Base-by-base conservation (phyloP, 2,797 vertebrate species). In the Diplodus puntazzo region DNA sequence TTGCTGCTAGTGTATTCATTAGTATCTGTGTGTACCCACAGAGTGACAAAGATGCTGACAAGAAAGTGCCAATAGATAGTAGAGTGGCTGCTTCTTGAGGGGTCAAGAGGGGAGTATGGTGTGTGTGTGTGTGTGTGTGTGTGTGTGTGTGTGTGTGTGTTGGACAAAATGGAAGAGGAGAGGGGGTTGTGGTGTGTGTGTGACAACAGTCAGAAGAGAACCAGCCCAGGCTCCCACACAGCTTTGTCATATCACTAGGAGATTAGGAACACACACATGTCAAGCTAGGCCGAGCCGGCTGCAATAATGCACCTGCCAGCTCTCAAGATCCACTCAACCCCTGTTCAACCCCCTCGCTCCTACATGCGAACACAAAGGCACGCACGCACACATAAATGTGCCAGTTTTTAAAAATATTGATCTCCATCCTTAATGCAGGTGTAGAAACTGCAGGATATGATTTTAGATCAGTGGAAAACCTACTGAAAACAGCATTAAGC, bases 301-400 rank as follows among this genome's bases (percentile, higher is more conserved):
- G 91, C 92, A 94, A 93, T 94, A 94, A 95, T 90, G 88, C 93
- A 95, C 93, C 94, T 95, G 94, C 94, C 91, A 91, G 84, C 89
- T 85, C 84, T 92, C 87, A 66, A 87, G 88, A 92, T 92, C 91
- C 87, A 91, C 91, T 88, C 91, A 89, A 89, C 89, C 89, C 80
- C 81, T 75, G 77, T 78, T 80, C 86, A 88, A 75, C 69, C 80
- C 57, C 57, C 84, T 79, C 69, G 72, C 83, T 65, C 63, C 65
- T 48, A 76, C 79, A 70, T 54, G 83, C 68, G 72, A 69, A 87
- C 86, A 78, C 76, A 73, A 74, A 72, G 20, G 20, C 59, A 49
- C 66, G 48, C 71, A 61, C 70, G 64, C 39, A 57, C 68, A 66
- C 55, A 59, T 50, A 73, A 34, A 69, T 20, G 11, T 46, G 46